These are phyloP conservation scores for Pyrochroa serraticornis DNA, from an alignment of 2,888 invertebrate species.

Conservation along the genomic window DNA sequence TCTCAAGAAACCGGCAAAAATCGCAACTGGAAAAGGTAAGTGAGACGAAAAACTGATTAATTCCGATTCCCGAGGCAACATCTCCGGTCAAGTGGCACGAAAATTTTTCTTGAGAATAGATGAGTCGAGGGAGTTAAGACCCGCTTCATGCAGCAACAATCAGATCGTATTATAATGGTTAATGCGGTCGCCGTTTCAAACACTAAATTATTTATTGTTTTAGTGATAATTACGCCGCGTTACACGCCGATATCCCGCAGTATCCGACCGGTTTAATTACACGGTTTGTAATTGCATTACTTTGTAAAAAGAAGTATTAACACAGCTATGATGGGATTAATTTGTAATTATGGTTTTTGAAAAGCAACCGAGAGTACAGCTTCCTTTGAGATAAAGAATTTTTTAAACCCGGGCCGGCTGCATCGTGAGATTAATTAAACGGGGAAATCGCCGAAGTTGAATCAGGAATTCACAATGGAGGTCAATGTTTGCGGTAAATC, in stretches of 20 bases:
- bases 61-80: no score
- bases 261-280: constrained; percentile 14
- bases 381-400: no score
- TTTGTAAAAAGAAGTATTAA: constrained; percentile 4
- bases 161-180: constrained; percentile 16
- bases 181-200: constrained; percentile 1
- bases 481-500: no score
- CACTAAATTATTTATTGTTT: constrained; percentile 23
- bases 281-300: constrained; percentile 17
- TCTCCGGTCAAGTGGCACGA: no score
- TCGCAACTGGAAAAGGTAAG: not conserved
- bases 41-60: not conserved
- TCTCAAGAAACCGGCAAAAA: not conserved
- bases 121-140: not conserved
- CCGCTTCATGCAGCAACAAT: constrained; percentile 7
- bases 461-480: no score
- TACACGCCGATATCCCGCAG: constrained; percentile 14
- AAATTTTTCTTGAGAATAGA: no score
- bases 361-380: not conserved
- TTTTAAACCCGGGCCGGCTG: no score
- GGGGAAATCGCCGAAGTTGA: no score
- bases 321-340: constrained; percentile 17
- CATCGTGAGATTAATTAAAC: no score
- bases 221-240: constrained; percentile 20
- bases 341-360: constrained; percentile 16